These are phyloP conservation scores for Bathynomus jamesi DNA, from an alignment of 1,140 invertebrate species.

Conservation along the genomic window DNA sequence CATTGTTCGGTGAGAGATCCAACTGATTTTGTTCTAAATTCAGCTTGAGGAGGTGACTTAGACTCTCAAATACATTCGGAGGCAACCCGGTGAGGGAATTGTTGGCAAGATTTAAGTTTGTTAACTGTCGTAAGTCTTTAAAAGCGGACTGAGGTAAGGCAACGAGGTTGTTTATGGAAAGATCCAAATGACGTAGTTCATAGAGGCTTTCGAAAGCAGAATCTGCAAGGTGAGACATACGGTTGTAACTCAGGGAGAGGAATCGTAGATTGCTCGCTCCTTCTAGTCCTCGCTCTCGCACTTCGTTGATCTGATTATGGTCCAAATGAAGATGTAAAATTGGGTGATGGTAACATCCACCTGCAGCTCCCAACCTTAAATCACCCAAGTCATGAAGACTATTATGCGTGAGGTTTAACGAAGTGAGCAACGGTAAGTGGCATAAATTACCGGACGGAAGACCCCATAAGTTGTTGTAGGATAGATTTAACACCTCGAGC, in stretches of 20 bases:
- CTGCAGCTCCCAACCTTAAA: constrained; percentile 53
- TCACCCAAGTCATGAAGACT: constrained; percentile 62
- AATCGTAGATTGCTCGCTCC: constrained; percentile 60
- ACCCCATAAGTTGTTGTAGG: constrained; percentile 76
- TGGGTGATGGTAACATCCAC: constrained; percentile 13
- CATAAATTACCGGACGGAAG: constrained; percentile 75
- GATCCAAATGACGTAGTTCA: constrained; percentile 61
- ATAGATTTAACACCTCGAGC: constrained; percentile 58
- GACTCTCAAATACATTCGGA: constrained; percentile 61
- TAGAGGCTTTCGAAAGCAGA: constrained; percentile 23
- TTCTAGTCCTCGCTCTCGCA: constrained; percentile 55
- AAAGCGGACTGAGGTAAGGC: constrained; percentile 41
- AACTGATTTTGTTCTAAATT: constrained; percentile 18
- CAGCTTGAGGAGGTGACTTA: constrained; percentile 9
- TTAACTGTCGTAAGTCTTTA: constrained; percentile 12
- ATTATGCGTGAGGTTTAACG: constrained; percentile 74
- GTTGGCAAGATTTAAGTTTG: constrained; percentile 11
- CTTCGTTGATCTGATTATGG: constrained; percentile 69
- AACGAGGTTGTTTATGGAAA: constrained; percentile 73
- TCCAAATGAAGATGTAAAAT: constrained; percentile 68
- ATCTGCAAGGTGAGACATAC: constrained; percentile 31
- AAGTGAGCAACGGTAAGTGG: constrained; percentile 64
- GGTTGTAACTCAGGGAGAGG: constrained; percentile 30
- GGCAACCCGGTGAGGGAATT: constrained; percentile 48
- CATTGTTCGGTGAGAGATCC: constrained; percentile 46